Evolutionary conservation across 2,888 invertebrate genomes (phyloP).

Genomic region (Lepidochitona cinerea): DNA sequence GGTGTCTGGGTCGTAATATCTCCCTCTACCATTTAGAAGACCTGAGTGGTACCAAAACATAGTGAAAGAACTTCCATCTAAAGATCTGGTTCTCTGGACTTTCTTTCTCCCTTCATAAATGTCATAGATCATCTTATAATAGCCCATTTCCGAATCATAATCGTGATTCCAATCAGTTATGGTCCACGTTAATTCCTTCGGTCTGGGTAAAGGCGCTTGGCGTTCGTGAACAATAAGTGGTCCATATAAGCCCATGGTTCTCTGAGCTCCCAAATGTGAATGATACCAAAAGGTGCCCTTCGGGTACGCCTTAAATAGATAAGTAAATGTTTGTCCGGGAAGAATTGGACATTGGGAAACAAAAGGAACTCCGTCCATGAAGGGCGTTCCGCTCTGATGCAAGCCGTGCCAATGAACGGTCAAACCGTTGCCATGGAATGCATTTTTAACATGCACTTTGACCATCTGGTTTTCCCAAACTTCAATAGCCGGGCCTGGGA

Average conservation of each 20-base stretch:
- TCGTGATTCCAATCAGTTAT: constrained; percentile 55
- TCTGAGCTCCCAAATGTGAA: constrained; percentile 44
- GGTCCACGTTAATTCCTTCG: constrained; percentile 38
- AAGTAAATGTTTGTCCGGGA: constrained; percentile 55
- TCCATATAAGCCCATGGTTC: constrained; percentile 57
- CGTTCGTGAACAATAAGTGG: constrained; percentile 51
- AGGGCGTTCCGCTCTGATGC: constrained; percentile 33
- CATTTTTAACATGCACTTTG: constrained; percentile 33
- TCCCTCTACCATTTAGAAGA: constrained; percentile 50
- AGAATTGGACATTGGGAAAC: constrained; percentile 62
- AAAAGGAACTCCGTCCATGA: constrained; percentile 54
- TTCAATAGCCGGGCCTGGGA: constrained; percentile 52
- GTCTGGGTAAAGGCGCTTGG: background rate
- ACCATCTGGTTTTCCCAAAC: constrained; percentile 39
- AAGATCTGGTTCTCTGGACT: constrained; percentile 17
- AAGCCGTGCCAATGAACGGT: constrained; percentile 50
- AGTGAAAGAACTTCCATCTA: constrained; percentile 38
- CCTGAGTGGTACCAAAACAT: constrained; percentile 36
- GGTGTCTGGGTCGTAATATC: constrained; percentile 27
- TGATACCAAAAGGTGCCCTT: constrained; percentile 49
- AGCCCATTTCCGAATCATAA: constrained; percentile 36
- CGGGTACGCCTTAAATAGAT: constrained; percentile 49
- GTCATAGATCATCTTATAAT: constrained; percentile 39
- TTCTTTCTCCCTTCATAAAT: constrained; percentile 31
- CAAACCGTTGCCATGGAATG: constrained; percentile 31